phyloP scores from a whole-genome alignment of 2,113 vertebrate species.

The Perca schrenkii region DNA sequence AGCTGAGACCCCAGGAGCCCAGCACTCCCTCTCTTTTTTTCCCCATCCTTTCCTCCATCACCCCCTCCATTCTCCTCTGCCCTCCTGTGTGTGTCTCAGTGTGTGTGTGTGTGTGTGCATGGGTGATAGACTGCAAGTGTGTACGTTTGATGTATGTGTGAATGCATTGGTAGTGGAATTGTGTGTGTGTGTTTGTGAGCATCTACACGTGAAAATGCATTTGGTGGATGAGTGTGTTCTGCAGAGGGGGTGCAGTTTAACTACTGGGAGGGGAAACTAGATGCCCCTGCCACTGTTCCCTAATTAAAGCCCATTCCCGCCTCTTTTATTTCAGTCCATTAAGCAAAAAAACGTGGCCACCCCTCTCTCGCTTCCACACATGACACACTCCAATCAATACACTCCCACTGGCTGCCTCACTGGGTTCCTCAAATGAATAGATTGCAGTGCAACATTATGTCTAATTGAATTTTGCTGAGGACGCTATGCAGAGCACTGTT shows the following conservation, averaged over 20 bases:
- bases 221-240: conserved; percentile 41
- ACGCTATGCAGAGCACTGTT: conserved; percentile 52
- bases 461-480: conserved; percentile 90
- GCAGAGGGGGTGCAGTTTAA: conserved; percentile 77
- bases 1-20: conserved; percentile 91
- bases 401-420: conserved; percentile 89
- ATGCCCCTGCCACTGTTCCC: conserved; percentile 88
- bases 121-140: conserved; percentile 49
- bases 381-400: conserved; percentile 93
- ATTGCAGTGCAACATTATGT: conserved; percentile 88
- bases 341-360: conserved; percentile 90
- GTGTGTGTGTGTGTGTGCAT: conserved; percentile 34
- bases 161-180: conserved; percentile 25
- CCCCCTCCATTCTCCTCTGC: conserved; percentile 69
- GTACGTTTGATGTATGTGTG: conserved; percentile 29
- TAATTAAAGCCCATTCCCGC: conserved; percentile 95
- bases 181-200: conserved; percentile 20
- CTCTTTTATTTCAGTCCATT: conserved; percentile 97
- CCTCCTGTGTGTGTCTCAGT: conserved; percentile 62
- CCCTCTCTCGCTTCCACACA: conserved; percentile 88
- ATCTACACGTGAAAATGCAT: conserved; percentile 47
- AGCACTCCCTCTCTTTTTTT: conserved; percentile 70
- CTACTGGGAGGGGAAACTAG: conserved; percentile 84
- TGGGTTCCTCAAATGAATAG: conserved; percentile 88
- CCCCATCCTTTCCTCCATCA: conserved; percentile 58